phyloP scores from a whole-genome alignment of 2,113 vertebrate species.

The Machaerirhynchus nigripectus region DNA sequence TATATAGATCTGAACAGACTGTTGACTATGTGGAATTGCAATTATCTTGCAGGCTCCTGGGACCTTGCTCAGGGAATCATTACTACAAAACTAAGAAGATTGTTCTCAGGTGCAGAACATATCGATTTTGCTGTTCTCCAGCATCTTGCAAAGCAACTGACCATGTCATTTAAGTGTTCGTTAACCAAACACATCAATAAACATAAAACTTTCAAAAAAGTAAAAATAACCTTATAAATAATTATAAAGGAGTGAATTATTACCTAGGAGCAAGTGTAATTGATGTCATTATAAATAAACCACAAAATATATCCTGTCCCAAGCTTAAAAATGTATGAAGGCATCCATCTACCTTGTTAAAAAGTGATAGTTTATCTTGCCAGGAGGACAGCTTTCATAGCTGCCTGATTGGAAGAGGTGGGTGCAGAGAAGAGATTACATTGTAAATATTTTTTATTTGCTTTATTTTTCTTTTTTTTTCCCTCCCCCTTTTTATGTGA shows the following conservation, averaged over 20 bases:
- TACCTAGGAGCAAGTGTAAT: slow-evolving; percentile 45
- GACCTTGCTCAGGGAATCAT: slow-evolving; percentile 45
- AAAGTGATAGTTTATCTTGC: slow-evolving; percentile 60
- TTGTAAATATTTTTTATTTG: slow-evolving; percentile 53
- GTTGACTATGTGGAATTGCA: slow-evolving; percentile 50
- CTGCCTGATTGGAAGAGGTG: slow-evolving; percentile 52
- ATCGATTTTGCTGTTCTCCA: slow-evolving; percentile 64
- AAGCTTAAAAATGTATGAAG: slow-evolving; percentile 60
- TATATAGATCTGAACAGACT: slow-evolving; percentile 42
- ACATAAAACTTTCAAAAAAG: slow-evolving; percentile 60
- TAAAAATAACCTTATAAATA: slow-evolving; percentile 68
- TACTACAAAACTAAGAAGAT: slow-evolving; percentile 54
- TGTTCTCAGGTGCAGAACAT: slow-evolving; percentile 49
- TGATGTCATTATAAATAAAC: slow-evolving; percentile 64
- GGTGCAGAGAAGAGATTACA: slow-evolving; percentile 30
- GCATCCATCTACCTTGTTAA: slow-evolving; percentile 59
- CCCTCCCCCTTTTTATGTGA: neutral
- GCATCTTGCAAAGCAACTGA: slow-evolving; percentile 53
- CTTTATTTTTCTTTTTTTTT: neutral
- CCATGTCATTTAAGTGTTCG: slow-evolving; percentile 49
- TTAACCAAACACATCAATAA: slow-evolving; percentile 66
- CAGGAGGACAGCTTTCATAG: slow-evolving; percentile 53
- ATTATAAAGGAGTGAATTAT: slow-evolving; percentile 66
- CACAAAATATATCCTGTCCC: slow-evolving; percentile 56
- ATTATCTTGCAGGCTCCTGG: slow-evolving; percentile 17